Percentiles rank a stretch among this genome's conserved stretches.
phyloP scores from a whole-genome alignment of 2,888 invertebrate species.

The Heliconius aoede region DNA sequence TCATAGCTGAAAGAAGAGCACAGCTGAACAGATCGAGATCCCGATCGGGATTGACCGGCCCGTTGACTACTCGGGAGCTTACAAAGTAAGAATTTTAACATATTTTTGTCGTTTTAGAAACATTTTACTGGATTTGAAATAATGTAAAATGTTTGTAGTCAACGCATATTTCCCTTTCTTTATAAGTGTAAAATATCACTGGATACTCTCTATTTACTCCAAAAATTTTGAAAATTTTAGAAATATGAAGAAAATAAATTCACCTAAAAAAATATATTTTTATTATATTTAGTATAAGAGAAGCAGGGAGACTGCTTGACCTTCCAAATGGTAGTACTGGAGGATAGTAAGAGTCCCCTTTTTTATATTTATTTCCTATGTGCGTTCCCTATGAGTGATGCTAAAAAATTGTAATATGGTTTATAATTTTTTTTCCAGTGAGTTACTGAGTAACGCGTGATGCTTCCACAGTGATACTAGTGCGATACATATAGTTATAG shows the following conservation, averaged over 20 bases:
- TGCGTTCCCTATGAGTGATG: not conserved
- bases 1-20: slow-evolving; percentile 93
- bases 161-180: too few species aligned
- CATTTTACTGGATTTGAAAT: not conserved
- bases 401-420: not conserved
- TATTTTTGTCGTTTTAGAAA: not conserved
- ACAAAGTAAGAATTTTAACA: slow-evolving; percentile 82
- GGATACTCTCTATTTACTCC: too few species aligned
- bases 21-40: slow-evolving; percentile 95
- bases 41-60: slow-evolving; percentile 88
- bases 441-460: slow-evolving; percentile 79
- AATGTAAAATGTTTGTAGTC: too few species aligned
- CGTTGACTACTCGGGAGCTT: slow-evolving; percentile 86
- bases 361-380: too few species aligned
- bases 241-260: too few species aligned
- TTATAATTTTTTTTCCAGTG: slow-evolving; percentile 62
- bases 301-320: too few species aligned
- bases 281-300: too few species aligned
- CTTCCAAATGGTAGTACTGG: too few species aligned
- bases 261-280: too few species aligned
- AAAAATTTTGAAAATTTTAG: too few species aligned
- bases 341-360: too few species aligned
- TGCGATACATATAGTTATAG: slow-evolving; percentile 40
- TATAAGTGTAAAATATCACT: too few species aligned
- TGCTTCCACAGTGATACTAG: slow-evolving; percentile 72